These are phyloP conservation scores for Myanophis thanlyinensis DNA, from an alignment of 2,113 vertebrate species.

Conservation along the genomic window DNA sequence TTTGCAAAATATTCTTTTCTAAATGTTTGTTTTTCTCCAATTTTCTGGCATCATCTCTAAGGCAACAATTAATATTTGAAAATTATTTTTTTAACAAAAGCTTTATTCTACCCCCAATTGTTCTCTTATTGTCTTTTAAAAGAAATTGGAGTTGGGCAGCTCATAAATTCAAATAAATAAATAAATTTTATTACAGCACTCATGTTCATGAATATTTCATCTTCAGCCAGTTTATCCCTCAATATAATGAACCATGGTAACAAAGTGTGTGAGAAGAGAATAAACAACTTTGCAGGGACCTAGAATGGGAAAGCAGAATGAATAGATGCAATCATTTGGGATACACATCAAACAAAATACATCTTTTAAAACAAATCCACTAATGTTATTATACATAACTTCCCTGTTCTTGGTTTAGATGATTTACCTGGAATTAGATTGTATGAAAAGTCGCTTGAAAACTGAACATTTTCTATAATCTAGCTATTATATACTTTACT, in stretches of 20 bases:
- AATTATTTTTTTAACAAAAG: slow-evolving; percentile 44
- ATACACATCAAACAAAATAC: slow-evolving; percentile 48
- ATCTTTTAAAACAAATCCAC: slow-evolving; percentile 53
- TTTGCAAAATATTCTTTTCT: slow-evolving; percentile 68
- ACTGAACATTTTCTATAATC: not conserved
- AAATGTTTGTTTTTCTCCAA: slow-evolving; percentile 53
- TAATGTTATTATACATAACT: slow-evolving; percentile 44
- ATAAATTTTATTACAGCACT: slow-evolving; percentile 63
- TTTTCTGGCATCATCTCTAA: slow-evolving; percentile 45
- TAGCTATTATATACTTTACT: not conserved
- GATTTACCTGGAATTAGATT: slow-evolving; percentile 1
- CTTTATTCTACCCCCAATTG: slow-evolving; percentile 36
- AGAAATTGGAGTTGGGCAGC: not conserved
- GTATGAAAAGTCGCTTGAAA: slow-evolving; percentile 16
- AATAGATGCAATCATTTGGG: slow-evolving; percentile 50
- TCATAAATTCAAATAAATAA: not conserved
- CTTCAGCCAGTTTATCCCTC: slow-evolving; percentile 74
- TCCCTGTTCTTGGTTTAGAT: slow-evolving; percentile 50
- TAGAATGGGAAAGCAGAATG: slow-evolving; percentile 57
- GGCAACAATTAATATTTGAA: slow-evolving; percentile 50
- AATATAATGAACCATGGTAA: slow-evolving; percentile 74
- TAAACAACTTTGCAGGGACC: slow-evolving; percentile 67
- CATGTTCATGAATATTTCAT: slow-evolving; percentile 73
- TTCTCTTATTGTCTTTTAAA: not conserved
- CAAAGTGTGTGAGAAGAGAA: slow-evolving; percentile 63